Evolutionary conservation across 2,888 invertebrate species (phyloP).

Genomic region (Sphecodes monilicornis): DNA sequence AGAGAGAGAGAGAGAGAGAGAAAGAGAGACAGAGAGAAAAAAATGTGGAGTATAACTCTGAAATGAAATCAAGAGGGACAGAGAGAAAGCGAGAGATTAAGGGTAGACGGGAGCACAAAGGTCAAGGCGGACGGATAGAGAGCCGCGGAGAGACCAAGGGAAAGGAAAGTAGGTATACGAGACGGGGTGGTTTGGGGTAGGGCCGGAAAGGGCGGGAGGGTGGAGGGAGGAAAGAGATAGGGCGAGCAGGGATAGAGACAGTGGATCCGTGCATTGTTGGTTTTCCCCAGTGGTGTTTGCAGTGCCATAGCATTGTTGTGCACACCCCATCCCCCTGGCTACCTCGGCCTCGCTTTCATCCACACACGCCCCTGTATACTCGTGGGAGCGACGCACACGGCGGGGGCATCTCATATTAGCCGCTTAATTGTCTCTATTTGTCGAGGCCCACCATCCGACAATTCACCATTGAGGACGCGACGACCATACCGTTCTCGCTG

Average conservation of each 20-base stretch:
- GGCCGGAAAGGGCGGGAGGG: background rate
- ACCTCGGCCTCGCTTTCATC: constrained; percentile 29
- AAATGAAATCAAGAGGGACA: constrained; percentile 4
- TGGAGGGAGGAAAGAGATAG: background rate
- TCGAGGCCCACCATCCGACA: constrained; percentile 67
- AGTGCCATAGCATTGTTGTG: constrained; percentile 71
- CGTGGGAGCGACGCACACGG: constrained; percentile 69
- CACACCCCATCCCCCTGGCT: constrained; percentile 39
- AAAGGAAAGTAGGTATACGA: constrained; percentile 2
- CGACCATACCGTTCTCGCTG: constrained; percentile 23
- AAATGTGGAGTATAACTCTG: background rate
- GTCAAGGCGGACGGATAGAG: constrained; percentile 11
- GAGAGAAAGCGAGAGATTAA: constrained; percentile 3
- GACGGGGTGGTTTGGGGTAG: background rate
- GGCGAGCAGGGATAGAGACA: constrained; percentile 30
- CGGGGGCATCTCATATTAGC: constrained; percentile 74
- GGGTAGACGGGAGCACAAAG: background rate
- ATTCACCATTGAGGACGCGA: constrained; percentile 58
- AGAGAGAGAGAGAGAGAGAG: background rate
- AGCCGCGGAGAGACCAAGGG: constrained; percentile 1
- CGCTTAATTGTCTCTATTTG: constrained; percentile 79
- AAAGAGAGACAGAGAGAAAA: background rate
- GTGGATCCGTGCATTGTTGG: constrained; percentile 71
- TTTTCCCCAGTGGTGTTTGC: constrained; percentile 71
- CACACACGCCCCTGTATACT: constrained; percentile 47